Evolutionary conservation across 2,797 vertebrate genomes (phyloP), one percentile per base, ranked within the genome.

Genomic region (Phataginus tricuspis): DNA sequence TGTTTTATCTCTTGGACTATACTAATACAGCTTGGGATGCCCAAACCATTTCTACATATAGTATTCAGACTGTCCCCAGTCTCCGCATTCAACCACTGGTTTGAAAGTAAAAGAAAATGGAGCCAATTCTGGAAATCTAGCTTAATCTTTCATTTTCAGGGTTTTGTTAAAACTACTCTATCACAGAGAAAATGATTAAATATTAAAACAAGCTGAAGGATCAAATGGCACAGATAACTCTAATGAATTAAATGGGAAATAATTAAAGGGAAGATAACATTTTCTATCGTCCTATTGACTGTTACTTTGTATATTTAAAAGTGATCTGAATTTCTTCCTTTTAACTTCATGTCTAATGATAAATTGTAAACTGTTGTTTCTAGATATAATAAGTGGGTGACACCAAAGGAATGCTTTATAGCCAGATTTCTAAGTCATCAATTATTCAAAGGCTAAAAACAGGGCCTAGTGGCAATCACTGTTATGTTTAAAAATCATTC

Each of bases 261-360:
- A 83, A 92, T 68, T 49, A 92, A 95, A 94, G 45, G 15, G 7
- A 91, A 80, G 83, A 31, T 21, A 72, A 59, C 12, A 27, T 55
- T 91, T 97, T 78, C 23, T 78, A 37, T 74, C 37, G 19, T 74
- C 19, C 1, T 74, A 37, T 39, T 57, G 51, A 57, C 37, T 86
- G 42, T 75, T 82, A 82, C 45, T 34, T 29, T 91, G 49, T 93
- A 66, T 34, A 63, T 69, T 95, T 87, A 90, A 89, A 90, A 92
- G 61, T 21, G 83, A 84, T 90, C 80, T 95, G n/a, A 15, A 82
- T 82, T 90, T 90, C 34, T 85, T 90, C 16, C 61, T 94, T 96
- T 90, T 72, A 86, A 90, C 45, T 90, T 90, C 21, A 69, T 49
- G 80, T 68, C 31, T 94, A 75, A 18, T 5, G 49, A 80, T 69